Conservation (phyloP, 2,113 vertebrate genomes). For the Microtus pennsylvanicus region DNA sequence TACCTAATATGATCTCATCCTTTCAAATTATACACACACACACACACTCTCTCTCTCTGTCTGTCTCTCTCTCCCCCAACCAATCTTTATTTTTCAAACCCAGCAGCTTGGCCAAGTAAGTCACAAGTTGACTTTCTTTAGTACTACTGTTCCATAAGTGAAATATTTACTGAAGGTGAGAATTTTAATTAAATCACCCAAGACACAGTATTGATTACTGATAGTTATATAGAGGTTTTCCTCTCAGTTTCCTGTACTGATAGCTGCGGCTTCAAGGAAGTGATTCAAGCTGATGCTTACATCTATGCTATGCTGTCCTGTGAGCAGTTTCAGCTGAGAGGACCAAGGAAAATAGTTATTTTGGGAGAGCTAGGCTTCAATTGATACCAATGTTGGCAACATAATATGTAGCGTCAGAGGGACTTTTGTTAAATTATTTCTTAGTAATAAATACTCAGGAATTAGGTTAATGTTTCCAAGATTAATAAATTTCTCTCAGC, state of each 20-base stretch:
- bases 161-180: background rate
- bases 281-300: background rate
- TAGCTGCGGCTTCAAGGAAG: fast-evolving
- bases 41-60: background rate
- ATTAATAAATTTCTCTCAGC: slow-evolving; percentile 47
- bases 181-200: background rate
- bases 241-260: background rate
- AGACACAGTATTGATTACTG: background rate
- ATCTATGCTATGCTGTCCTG: background rate
- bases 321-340: background rate
- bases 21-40: no score
- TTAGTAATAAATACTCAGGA: slow-evolving; percentile 12
- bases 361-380: background rate
- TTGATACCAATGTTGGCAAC: background rate
- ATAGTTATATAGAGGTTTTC: fast-evolving
- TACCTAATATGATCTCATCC: background rate
- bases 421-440: slow-evolving; percentile 21
- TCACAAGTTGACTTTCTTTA: background rate
- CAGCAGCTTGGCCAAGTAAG: background rate
- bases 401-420: background rate
- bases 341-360: background rate
- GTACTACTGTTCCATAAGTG: background rate
- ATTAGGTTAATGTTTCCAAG: slow-evolving; percentile 60
- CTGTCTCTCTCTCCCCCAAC: background rate
- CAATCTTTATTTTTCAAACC: slow-evolving; percentile 35